Base-by-base conservation (phyloP, 2,888 invertebrate genomes). In the Escarpia spicata region DNA sequence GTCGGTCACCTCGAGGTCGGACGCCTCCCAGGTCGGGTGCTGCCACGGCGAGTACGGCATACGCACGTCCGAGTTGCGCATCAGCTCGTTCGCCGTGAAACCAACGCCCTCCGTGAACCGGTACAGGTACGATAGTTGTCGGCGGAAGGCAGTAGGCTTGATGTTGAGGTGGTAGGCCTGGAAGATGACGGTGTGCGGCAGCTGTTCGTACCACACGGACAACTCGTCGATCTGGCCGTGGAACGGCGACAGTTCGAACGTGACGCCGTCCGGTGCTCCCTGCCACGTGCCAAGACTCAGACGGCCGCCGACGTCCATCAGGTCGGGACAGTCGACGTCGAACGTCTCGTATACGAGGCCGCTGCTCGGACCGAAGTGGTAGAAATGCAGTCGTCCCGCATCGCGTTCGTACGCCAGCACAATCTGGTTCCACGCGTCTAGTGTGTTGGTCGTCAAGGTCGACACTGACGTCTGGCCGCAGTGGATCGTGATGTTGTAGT, bases 31-130 rank as follows among this genome's bases (percentile, higher is more conserved):
- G 3, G 91, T 19, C 43, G 95, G 95, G n/a, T 95, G 93, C 91
- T 94, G 95, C 95, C 95, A 95, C 12, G 95, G 95, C 15, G 93
- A 92, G 1, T 90, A 92, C 6, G 95, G 95, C n/a, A 95, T 92
- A n/a, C 93, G 90, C n/a, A 95, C 92, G 92, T 94, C 94, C 92
- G 94, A 95, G 10, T 94, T 94, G 15, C 93, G 91, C 9, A 95
- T 93, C 9, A 92, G 92, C 91, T 95, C 95, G 94, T 94, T 94
- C 3, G 94, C 94, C 4, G 91, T 92, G 37, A 93, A 89, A 19
- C 95, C 95, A 43, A 94, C 93, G 6, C 95, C 95, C 92, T 94
- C 95, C 37, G 94, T 93, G 92, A 95, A 95, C 43, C 94, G 93
- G 43, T 94, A 94, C 12, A 94, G 92, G 92, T 95, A 94, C 0